These are phyloP conservation scores for Epinephelus malabaricus DNA, from an alignment of 2,797 vertebrate genomes.

Conservation along the genomic window DNA sequence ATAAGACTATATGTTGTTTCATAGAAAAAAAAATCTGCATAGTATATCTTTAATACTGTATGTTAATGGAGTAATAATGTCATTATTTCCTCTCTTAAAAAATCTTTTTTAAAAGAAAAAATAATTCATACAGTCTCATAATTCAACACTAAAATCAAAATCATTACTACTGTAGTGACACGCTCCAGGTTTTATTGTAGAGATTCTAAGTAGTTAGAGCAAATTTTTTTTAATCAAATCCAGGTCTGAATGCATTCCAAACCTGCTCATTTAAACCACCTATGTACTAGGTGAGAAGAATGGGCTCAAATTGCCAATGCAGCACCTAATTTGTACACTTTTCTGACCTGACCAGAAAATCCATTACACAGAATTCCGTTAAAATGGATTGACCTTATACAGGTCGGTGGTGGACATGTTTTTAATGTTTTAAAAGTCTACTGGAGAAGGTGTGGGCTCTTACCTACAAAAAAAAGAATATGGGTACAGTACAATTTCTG, in stretches of 20 bases:
- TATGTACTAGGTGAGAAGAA: neutral
- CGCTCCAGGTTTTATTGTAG: neutral
- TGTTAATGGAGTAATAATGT: neutral
- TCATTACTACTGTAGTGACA: neutral
- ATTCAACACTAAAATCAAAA: too few species aligned
- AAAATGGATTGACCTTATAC: neutral
- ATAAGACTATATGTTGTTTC: too few species aligned
- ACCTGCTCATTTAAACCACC: neutral
- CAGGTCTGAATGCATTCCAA: neutral
- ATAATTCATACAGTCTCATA: neutral
- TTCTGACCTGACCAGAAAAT: neutral
- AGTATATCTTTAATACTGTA: neutral
- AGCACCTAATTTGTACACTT: neutral
- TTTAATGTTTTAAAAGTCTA: neutral
- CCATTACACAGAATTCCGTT: neutral
- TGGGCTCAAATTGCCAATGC: neutral
- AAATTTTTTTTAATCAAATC: neutral
- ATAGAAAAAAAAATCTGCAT: too few species aligned
- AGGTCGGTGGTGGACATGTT: neutral
- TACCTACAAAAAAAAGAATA: neutral
- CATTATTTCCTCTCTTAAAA: neutral
- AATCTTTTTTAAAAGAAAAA: neutral
- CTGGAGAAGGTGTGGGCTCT: neutral
- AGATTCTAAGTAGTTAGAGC: neutral
- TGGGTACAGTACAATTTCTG: neutral